Conservation (phyloP, 2,113 vertebrate genomes). For the Sceloporus undulatus region DNA sequence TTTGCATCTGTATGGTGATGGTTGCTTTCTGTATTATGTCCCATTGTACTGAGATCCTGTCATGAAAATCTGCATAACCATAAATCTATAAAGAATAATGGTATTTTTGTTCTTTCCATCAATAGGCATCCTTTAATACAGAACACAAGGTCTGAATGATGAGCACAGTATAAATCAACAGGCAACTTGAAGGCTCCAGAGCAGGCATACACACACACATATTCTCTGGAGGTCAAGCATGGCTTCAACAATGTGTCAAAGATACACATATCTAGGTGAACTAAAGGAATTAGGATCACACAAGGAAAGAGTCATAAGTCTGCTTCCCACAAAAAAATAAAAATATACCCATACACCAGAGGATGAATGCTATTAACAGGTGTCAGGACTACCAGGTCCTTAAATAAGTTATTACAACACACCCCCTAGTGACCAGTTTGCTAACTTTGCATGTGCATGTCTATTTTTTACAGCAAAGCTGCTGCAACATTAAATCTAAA, state of each 20-base stretch:
- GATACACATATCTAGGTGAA: slow-evolving; percentile 16
- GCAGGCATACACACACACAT: not conserved
- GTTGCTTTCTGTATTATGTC: not conserved
- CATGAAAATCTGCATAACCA: not conserved
- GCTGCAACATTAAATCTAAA: not conserved
- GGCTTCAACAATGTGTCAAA: not conserved
- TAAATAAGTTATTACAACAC: not conserved
- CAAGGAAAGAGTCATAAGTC: not conserved
- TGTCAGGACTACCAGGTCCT: not conserved
- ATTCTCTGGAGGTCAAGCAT: not conserved
- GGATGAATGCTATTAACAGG: not conserved
- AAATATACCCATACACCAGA: not conserved
- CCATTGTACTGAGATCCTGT: not conserved
- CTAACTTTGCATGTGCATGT: not conserved
- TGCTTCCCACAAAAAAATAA: not conserved
- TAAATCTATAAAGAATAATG: not conserved
- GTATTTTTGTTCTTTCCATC: not conserved
- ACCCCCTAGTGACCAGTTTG: not conserved
- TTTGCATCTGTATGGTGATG: not conserved
- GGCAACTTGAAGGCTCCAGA: no score
- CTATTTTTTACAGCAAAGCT: not conserved
- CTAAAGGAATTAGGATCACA: not conserved
- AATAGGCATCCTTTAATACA: not conserved
- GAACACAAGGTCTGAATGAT: not conserved
- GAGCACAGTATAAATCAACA: no score